These are phyloP conservation scores for Tragelaphus buxtoni DNA, from an alignment of 2,113 vertebrate species.

Conservation along the genomic window DNA sequence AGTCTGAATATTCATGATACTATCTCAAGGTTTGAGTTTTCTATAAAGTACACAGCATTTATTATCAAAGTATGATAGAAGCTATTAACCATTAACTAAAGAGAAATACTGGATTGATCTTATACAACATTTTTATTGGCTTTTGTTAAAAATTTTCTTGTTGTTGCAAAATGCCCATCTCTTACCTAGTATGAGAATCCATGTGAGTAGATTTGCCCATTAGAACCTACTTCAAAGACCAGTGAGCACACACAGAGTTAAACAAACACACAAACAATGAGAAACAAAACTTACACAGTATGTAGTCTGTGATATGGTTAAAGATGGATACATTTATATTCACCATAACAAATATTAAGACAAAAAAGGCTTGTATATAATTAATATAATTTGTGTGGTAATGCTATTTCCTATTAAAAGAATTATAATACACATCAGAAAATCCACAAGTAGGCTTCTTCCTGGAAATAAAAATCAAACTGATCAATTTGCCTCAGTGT, in stretches of 20 bases:
- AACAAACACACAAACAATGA: background rate
- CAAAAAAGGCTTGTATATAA: background rate
- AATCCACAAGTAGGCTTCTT: background rate
- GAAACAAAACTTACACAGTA: background rate
- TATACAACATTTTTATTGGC: constrained; percentile 30
- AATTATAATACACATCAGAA: background rate
- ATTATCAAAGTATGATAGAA: constrained; percentile 5
- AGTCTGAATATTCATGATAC: background rate
- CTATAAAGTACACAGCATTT: background rate
- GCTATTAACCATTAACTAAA: constrained; percentile 28
- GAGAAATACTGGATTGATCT: constrained; percentile 28
- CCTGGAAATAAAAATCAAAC: constrained; percentile 25
- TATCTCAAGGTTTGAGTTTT: background rate
- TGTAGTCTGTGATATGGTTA: constrained; percentile 10
- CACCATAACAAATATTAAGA: background rate
- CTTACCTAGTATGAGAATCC: background rate
- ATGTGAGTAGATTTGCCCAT: background rate
- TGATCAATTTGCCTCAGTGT: background rate
- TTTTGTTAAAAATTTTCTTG: constrained; percentile 9
- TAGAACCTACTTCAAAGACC: background rate
- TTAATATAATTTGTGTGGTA: constrained; percentile 2
- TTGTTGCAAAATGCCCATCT: background rate
- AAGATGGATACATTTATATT: background rate
- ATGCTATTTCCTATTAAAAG: constrained; percentile 11
- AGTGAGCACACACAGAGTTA: background rate